Base-by-base conservation (phyloP, 1,140 invertebrate genomes). In the Melipona quadrifasciata region DNA sequence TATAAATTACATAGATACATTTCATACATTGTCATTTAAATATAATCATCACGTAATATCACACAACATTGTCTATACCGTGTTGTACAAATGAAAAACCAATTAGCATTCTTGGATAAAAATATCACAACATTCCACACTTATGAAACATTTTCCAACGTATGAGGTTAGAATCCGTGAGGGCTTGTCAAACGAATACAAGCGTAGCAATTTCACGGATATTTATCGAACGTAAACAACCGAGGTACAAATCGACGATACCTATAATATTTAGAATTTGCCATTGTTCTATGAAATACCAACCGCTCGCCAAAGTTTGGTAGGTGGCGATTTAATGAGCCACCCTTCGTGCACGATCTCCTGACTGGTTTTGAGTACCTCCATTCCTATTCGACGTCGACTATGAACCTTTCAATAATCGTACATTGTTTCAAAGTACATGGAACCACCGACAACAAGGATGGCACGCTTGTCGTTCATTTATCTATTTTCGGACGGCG, bases 301-400 rank as follows among this genome's bases (percentile, higher is more conserved):
- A 95, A 98, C 98, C 92, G 97, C 98, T 96, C 97, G 96, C 96
- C 97, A 98, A 90, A 98, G 97, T 95, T 98, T 98, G 65, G 97
- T 96, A 51, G 98, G 98, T 84, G 98, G 98, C 70, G 98, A 98
- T 96, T 99, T 99, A 68, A 97, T 98, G 76, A 99, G 95, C 98
- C 98, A 98, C 83, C 98, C 98, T 95, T 98, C 97, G 92, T 97
- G 96, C 84, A 97, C 96, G 82, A 97, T 95, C 92, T 97, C 96
- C 81, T 94, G 94, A n/a, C 92, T 94, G 34, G 92, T 93, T 91
- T 92, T 94, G 27, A 94, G 90, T 74, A 90, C 90, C 77, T 92
- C 92, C 92, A 92, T 93, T 72, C 85, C 85, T 67, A 58, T 75
- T 21, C 31, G 67, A 5, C 19, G 57, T 67, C 55, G 58, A 47